These are phyloP conservation scores for Frieseomelitta varia DNA, from an alignment of 1,140 invertebrate species.

Conservation along the genomic window DNA sequence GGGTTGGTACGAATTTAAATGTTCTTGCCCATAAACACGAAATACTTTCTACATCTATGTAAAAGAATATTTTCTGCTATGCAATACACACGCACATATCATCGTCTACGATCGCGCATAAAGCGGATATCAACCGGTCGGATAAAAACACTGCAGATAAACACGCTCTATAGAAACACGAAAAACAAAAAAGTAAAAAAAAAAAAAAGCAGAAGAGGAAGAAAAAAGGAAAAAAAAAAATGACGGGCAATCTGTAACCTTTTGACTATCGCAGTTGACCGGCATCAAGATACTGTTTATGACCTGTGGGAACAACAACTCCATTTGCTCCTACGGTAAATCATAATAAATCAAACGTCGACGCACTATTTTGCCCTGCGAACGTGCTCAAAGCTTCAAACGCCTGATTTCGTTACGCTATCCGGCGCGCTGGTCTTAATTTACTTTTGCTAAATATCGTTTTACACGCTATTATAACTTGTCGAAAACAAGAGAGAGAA, in stretches of 20 bases:
- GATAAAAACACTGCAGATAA: background rate
- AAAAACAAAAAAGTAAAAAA: too few relatives aligned
- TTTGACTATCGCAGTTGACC: background rate
- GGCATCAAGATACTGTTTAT: background rate
- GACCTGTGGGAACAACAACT: background rate
- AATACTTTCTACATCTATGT: too few relatives aligned
- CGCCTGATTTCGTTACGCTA: background rate
- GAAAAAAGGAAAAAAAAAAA: background rate
- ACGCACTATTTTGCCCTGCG: background rate
- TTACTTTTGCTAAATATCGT: too few relatives aligned
- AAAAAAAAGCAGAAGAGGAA: too few relatives aligned
- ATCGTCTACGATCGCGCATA: background rate
- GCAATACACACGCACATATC: background rate
- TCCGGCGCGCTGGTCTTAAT: background rate
- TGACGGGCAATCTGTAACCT: background rate
- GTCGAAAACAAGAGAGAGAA: background rate
- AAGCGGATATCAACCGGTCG: background rate
- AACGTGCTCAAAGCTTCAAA: background rate
- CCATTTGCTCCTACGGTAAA: slow-evolving; percentile 3
- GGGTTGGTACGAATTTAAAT: too few relatives aligned
- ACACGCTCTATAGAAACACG: background rate
- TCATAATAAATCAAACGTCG: background rate
- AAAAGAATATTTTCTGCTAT: too few relatives aligned
- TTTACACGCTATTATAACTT: background rate
- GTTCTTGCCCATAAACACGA: too few relatives aligned